A percentile compares a stretch with the other conserved stretches of the same genome.
These are phyloP conservation scores for Amphipyra berbera DNA, from an alignment of 2,888 invertebrate species.

Conservation along the genomic window DNA sequence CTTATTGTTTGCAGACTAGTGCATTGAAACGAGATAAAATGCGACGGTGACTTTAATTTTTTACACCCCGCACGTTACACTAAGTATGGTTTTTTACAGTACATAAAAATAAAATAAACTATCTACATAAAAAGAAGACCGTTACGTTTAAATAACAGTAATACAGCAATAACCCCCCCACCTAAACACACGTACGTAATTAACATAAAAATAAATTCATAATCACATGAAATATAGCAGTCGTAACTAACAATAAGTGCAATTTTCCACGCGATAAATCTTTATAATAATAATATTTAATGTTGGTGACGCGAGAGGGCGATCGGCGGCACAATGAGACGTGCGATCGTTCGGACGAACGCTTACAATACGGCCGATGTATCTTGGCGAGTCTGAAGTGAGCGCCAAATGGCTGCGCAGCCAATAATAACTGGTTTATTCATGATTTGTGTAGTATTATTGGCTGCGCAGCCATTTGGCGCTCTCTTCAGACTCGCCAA, in stretches of 20 bases:
- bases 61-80: conserved; percentile 8
- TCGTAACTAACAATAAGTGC: conserved; percentile 84
- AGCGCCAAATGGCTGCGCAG: no score
- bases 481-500: no score
- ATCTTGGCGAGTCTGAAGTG: no score
- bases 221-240: conserved; percentile 85
- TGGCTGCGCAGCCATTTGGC: no score
- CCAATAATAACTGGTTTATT: no score
- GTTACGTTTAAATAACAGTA: conserved; percentile 50
- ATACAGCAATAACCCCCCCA: conserved; percentile 63
- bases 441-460: no score
- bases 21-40: neutral
- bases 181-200: conserved; percentile 74
- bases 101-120: conserved; percentile 14
- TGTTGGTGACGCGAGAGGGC: conserved; percentile 68
- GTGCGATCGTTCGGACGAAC: no score
- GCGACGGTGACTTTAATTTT: conserved; percentile 10
- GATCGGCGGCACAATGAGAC: conserved; percentile 58
- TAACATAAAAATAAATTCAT: conserved; percentile 88
- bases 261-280: conserved; percentile 90
- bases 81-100: conserved; percentile 24
- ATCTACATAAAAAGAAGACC: conserved; percentile 38
- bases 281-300: conserved; percentile 87
- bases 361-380: no score
- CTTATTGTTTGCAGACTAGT: no score